A percentile compares a stretch with the other conserved stretches of the same genome.
Evolutionary conservation across 2,797 vertebrate species (phyloP).

Genomic region (Aldrovandia affinis): DNA sequence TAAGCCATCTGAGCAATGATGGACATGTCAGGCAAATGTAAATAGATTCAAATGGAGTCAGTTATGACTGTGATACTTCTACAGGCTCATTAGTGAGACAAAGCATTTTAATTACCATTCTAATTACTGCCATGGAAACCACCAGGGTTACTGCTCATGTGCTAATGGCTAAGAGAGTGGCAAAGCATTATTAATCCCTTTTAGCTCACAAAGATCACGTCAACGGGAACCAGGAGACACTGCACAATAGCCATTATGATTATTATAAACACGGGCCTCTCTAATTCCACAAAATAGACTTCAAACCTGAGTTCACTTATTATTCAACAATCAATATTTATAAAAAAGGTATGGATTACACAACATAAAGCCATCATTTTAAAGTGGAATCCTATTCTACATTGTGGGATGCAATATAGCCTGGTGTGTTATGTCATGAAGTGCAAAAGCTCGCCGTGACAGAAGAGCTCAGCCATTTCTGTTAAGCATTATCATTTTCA

Average conservation of each 20-base stretch:
- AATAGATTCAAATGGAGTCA: slow-evolving; percentile 63
- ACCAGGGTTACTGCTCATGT: slow-evolving; percentile 55
- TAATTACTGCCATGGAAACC: slow-evolving; percentile 74
- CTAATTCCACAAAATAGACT: not conserved
- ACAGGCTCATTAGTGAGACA: slow-evolving; percentile 72
- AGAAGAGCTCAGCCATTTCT: not conserved
- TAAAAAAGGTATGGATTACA: not conserved
- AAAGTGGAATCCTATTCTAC: not conserved
- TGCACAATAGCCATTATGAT: slow-evolving; percentile 57
- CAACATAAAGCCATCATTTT: not conserved
- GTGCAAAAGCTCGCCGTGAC: not conserved
- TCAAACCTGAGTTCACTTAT: not conserved
- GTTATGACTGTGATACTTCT: slow-evolving; percentile 61
- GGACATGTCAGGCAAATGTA: slow-evolving; percentile 47
- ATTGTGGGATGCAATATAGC: not conserved
- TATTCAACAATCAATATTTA: not conserved
- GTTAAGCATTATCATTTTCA: too few relatives aligned
- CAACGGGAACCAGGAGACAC: slow-evolving; percentile 66
- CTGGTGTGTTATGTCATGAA: not conserved
- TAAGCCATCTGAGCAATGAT: not conserved
- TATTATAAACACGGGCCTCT: not conserved
- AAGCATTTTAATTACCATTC: slow-evolving; percentile 79
- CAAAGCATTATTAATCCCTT: slow-evolving; percentile 62
- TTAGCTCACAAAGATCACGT: slow-evolving; percentile 64
- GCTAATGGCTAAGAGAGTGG: slow-evolving; percentile 70